Evolutionary conservation across 2,113 vertebrate genomes (phyloP), one percentile per base, ranked within the genome.

Genomic region (Eupsittula cactorum): DNA sequence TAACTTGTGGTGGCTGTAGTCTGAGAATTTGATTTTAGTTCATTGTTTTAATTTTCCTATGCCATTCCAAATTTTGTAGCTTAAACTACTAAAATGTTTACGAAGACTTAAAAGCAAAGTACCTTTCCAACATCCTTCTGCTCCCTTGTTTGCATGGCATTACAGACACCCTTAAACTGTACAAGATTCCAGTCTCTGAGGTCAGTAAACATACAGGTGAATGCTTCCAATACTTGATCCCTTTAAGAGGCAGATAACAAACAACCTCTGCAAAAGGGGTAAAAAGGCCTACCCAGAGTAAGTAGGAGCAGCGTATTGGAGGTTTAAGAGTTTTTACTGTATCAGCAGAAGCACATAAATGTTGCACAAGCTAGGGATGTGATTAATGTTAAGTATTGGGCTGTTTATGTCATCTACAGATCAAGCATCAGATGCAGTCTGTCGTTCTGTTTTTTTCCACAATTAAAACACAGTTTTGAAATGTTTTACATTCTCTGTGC

Each of bases 401-500:
- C 11, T 76, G 65, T 8, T 9, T 28, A 63, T 63, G 21, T 76
- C 6, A 28, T 39, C 10, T 86, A 1, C 14, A 50, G 16, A 8
- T 50, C 16, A 65, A 15, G 42, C 67, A 42, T 41, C 13, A 69
- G n/a, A 14, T 3, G 9, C 4, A 16, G 10, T 28, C 25, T 74
- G 8, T 53, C 1, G 0, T 47, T 73, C 3, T 2, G 0, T 3
- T 65, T 78, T 81, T 71, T 82, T 42, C 27, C 42, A 46, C 44
- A 16, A 15, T 23, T 68, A 46, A 86, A 73, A 28, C 29, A 16
- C 31, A 31, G 15, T 37, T 93, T 68, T 88, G 15, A 84, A 82
- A 29, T 75, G 24, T 77, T 83, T 65, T 89, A 49, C n/a, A 15
- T 86, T 86, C 52, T 95, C 17, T 90, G 12, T 97, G 39, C 93